Evolutionary conservation across 1,140 invertebrate species (phyloP), one percentile per base, ranked within the genome.

Genomic region (Lordiphosa stackelbergi): DNA sequence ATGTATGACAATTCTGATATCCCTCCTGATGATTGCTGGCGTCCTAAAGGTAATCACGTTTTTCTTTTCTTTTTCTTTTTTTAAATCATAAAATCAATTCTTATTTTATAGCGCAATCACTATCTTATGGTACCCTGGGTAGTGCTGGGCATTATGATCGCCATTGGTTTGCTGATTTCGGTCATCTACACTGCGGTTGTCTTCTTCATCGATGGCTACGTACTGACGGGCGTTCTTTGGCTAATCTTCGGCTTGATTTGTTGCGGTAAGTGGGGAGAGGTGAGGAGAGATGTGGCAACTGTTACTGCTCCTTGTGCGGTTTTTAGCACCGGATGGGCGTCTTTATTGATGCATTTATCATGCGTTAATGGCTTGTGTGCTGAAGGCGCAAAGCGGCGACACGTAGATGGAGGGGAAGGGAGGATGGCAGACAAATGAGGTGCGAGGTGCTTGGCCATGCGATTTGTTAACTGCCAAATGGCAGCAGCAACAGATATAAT

Each of bases 81-180:
- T 8, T 31, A 31, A 31, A 31, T 24, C 9, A 41, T 56, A 47
- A 78, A 7, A 73, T 57, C 41, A 62, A 0, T 6, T n/a, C 57
- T 2, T 35, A 28, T 52, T 57, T 90, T 90, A 5, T 87, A 95
- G 94, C 90, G 91, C 79, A 93, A 94, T 69, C 93, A 92, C 58
- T 94, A 92, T 87, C 87, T 94, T 62, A 94, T 95, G 94, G 88
- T 95, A 13, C 94, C 94, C 24, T 95, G 93, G 93, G 93, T 95
- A 10, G 90, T 94, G 19, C 88, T 95, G 16, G 93, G 93, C 0
- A 91, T 95, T 31, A 93, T 95, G 89, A 88, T 95, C 28, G 92
- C 92, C 0, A 90, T 95, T 53, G 93, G 92, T 5, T 78, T 95
- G 40, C 85, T 94, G 13, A 91, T 95, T 53, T 94, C 93, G 52